Evolutionary conservation across 92 coral and sea anemone species (phyloP).

Genomic region (Parazoanthus darwini): DNA sequence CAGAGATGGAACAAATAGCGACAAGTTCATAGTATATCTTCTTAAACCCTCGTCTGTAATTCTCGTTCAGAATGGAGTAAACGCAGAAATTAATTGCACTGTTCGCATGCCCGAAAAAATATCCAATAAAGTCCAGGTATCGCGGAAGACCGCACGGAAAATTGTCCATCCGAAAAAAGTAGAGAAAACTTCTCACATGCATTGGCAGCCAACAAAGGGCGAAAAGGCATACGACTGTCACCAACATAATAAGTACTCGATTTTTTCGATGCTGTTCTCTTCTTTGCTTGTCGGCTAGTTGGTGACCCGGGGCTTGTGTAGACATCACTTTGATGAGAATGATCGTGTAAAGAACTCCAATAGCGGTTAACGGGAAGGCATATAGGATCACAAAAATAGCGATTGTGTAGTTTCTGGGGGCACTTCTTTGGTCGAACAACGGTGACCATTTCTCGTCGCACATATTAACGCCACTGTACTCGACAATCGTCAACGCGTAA

Average conservation of each 20-base stretch:
- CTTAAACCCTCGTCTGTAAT: conserved; percentile 47
- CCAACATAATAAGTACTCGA: conserved; percentile 24
- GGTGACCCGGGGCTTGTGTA: conserved; percentile 32
- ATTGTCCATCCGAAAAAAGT: conserved; percentile 52
- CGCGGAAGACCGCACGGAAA: conserved; percentile 74
- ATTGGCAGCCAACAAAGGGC: conserved; percentile 81
- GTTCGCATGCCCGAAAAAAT: conserved; percentile 76
- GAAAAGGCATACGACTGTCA: conserved; percentile 48
- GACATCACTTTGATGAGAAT: conserved; percentile 54
- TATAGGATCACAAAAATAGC: conserved; percentile 68
- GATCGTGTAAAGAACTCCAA: conserved; percentile 62
- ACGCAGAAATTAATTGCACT: conserved; percentile 75
- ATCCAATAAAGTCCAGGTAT: conserved; percentile 68
- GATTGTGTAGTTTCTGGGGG: conserved; percentile 66
- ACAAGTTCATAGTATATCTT: conserved; percentile 22
- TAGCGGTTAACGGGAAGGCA: conserved; percentile 59
- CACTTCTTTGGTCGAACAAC: conserved; percentile 61
- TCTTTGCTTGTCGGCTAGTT: conserved; percentile 27
- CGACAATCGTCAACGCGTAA: conserved; percentile 62
- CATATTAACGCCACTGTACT: conserved; percentile 45
- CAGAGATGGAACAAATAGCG: background rate
- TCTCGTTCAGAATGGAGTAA: conserved; percentile 60
- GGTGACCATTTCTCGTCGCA: conserved; percentile 81
- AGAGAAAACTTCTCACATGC: conserved; percentile 66
- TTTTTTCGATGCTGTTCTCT: conserved; percentile 24